These are phyloP conservation scores for Pseudopipra pipra DNA, from an alignment of 2,113 vertebrate species.

Conservation along the genomic window DNA sequence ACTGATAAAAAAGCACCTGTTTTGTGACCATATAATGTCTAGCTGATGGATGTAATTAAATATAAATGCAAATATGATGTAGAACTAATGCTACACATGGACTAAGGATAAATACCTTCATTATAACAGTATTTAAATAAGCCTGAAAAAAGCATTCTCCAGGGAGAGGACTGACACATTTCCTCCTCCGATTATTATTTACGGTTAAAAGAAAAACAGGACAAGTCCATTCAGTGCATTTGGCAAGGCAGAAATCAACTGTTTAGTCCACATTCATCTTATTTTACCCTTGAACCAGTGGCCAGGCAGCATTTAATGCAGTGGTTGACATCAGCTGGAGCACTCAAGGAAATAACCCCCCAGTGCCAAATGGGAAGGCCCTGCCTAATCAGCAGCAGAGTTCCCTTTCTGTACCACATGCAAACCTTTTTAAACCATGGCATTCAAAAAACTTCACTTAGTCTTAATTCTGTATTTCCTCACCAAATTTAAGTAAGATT, in stretches of 20 bases:
- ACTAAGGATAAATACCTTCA: not conserved
- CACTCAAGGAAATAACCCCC: not conserved
- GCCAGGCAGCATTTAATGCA: not conserved
- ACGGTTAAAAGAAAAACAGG: not conserved
- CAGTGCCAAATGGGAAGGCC: not conserved
- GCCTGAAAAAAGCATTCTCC: not conserved
- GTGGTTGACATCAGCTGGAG: not conserved
- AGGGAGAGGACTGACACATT: not conserved
- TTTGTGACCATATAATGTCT: not conserved
- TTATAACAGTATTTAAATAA: not conserved
- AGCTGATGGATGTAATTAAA: not conserved
- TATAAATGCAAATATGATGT: not conserved
- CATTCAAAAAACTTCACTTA: not conserved
- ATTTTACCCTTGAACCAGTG: not conserved
- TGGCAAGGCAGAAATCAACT: not conserved
- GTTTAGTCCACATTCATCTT: not conserved
- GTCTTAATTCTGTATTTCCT: not conserved
- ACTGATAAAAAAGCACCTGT: not conserved
- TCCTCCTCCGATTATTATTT: not conserved
- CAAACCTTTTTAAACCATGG: not conserved
- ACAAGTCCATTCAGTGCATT: not conserved
- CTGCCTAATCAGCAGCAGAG: not conserved
- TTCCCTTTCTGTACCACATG: not conserved
- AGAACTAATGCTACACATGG: not conserved
- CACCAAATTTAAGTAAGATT: not conserved